phyloP scores from a whole-genome alignment of 2,797 vertebrate genomes.

The Coranthus polyacanthus region DNA sequence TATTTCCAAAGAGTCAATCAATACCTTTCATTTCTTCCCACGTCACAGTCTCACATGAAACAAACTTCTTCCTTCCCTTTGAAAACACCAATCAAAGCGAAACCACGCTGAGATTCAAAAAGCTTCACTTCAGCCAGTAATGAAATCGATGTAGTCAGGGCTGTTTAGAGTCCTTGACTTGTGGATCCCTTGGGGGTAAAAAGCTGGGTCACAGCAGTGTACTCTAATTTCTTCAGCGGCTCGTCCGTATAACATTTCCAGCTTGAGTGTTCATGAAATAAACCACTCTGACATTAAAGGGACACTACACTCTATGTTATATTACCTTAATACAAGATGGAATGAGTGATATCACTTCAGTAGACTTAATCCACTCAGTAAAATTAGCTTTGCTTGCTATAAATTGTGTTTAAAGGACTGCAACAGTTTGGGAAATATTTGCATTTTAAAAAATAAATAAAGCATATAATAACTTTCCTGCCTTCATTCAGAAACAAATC shows the following conservation, averaged over 20 bases:
- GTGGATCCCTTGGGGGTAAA: conserved; percentile 7
- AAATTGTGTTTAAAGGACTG: too few relatives aligned
- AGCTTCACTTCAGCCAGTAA: conserved; percentile 32
- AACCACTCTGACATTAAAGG: neutral
- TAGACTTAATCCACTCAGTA: too few relatives aligned
- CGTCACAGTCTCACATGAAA: conserved; percentile 1
- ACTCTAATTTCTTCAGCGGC: conserved; percentile 11
- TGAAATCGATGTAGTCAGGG: conserved; percentile 43
- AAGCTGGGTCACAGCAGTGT: conserved; percentile 2
- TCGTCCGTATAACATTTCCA: neutral
- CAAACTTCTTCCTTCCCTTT: conserved; percentile 16
- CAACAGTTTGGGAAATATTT: too few relatives aligned
- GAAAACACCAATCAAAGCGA: conserved; percentile 46
- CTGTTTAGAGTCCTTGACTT: conserved; percentile 39
- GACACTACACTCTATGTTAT: too few relatives aligned
- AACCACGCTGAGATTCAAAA: conserved; percentile 31
- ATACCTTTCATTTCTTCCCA: conserved; percentile 18
- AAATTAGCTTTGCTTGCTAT: too few relatives aligned
- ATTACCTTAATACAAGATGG: too few relatives aligned
- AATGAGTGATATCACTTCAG: too few relatives aligned
- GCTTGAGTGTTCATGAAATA: conserved; percentile 3
- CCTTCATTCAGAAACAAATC: too few relatives aligned
- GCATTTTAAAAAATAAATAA: too few relatives aligned
- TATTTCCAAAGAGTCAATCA: conserved; percentile 1
- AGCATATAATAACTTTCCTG: too few relatives aligned